Evolutionary conservation across 2,113 vertebrate species (phyloP).

Genomic region (Macroglossus sobrinus): DNA sequence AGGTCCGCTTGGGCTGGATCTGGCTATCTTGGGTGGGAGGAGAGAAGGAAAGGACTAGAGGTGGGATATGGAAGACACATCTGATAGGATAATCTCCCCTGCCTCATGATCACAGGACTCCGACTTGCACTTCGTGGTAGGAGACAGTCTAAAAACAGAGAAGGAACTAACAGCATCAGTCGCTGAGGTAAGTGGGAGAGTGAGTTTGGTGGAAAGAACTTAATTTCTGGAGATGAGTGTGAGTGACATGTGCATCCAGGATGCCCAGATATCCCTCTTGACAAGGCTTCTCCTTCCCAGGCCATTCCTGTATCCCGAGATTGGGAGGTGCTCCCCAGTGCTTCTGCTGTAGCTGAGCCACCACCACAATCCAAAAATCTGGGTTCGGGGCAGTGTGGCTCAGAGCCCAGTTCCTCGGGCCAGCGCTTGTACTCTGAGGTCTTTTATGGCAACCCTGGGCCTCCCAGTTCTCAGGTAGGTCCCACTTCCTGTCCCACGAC

Average conservation of each 20-base stretch:
- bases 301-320: conserved; percentile 60
- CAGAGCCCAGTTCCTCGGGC: conserved; percentile 49
- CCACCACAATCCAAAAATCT: conserved; percentile 48
- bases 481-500: background rate
- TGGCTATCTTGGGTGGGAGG: background rate
- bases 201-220: background rate
- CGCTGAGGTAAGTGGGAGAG: conserved; percentile 58
- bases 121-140: conserved; percentile 61
- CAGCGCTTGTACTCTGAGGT: conserved; percentile 74
- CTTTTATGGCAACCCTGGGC: conserved; percentile 73
- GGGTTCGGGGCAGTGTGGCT: conserved; percentile 51
- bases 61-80: accelerated
- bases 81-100: background rate
- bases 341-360: conserved; percentile 51
- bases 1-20: conserved; percentile 55
- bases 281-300: background rate
- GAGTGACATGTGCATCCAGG: background rate
- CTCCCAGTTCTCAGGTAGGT: conserved; percentile 63
- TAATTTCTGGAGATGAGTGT: too few relatives aligned
- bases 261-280: background rate
- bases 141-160: conserved; percentile 66
- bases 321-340: conserved; percentile 71
- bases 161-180: conserved; percentile 50
- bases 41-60: background rate
- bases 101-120: conserved; percentile 49